phyloP scores from a whole-genome alignment of 2,113 vertebrate species.

The Alouatta palliata region DNA sequence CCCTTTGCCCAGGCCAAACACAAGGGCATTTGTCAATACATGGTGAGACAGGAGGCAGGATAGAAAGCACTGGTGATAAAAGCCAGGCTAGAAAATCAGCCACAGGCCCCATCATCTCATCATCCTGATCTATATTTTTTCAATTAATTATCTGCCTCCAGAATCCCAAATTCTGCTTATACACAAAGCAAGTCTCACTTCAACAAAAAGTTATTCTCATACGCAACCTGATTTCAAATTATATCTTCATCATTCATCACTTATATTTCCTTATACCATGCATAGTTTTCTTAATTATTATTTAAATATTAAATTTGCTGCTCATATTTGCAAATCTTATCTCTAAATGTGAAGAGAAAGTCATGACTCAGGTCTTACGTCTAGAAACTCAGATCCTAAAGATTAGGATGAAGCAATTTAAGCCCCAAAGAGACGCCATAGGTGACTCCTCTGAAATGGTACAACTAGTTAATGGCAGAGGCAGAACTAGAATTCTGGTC shows the following conservation, averaged over 20 bases:
- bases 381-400: background rate
- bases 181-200: background rate
- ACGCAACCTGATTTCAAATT: background rate
- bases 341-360: background rate
- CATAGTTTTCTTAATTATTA: background rate
- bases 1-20: background rate
- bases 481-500: background rate
- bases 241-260: background rate
- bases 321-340: background rate
- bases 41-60: background rate
- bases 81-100: background rate
- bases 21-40: background rate
- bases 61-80: background rate
- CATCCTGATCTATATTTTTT: background rate
- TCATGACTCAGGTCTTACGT: background rate
- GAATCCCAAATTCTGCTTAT: background rate
- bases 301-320: background rate
- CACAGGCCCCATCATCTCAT: background rate
- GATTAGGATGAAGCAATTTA: background rate
- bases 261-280: background rate
- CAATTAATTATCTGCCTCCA: background rate
- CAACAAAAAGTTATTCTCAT: background rate
- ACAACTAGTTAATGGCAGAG: background rate
- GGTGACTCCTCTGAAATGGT: background rate
- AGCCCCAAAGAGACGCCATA: background rate